Percentiles rank a stretch among this genome's conserved stretches.
Conservation (phyloP, 2,797 vertebrate species). For the Macroramphosus scolopax region DNA sequence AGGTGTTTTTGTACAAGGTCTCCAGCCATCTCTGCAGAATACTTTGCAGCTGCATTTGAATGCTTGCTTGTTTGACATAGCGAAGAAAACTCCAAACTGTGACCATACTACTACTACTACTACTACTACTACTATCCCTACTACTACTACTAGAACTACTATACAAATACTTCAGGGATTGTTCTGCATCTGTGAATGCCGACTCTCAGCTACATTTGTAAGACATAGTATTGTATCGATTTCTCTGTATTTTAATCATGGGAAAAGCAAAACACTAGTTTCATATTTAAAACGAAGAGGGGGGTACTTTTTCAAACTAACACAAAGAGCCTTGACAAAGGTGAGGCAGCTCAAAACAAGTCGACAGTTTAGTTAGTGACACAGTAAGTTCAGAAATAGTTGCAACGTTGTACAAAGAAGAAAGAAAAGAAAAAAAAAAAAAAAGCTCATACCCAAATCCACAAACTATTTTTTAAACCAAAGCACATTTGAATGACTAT, state of each 20-base stretch:
- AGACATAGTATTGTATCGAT: conserved; percentile 94
- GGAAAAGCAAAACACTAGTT: conserved; percentile 96
- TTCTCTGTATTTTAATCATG: conserved; percentile 96
- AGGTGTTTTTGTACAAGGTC: conserved; percentile 78
- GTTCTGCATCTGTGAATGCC: conserved; percentile 83
- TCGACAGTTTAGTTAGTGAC: conserved; percentile 84
- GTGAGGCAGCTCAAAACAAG: conserved; percentile 84
- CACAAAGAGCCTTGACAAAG: conserved; percentile 81
- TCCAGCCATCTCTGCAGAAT: conserved; percentile 74
- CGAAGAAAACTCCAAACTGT: conserved; percentile 86
- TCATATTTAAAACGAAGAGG: conserved; percentile 89
- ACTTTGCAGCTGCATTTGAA: conserved; percentile 70
- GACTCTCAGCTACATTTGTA: conserved; percentile 89
- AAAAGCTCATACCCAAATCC: conserved; percentile 98
- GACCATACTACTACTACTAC: conserved; percentile 82
- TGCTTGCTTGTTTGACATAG: conserved; percentile 76
- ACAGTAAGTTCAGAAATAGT: conserved; percentile 83
- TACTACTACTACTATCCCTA: conserved; percentile 48
- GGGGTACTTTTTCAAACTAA: conserved; percentile 81
- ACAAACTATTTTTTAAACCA: conserved; percentile 99
- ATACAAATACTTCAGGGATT: conserved; percentile 94
- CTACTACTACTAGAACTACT: conserved; percentile 73
- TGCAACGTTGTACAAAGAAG: conserved; percentile 82
- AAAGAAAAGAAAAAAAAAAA: conserved; percentile 59
- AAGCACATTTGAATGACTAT: conserved; percentile 98